Evolutionary conservation across 2,113 vertebrate species (phyloP), one percentile per base, ranked within the genome.

Genomic region (Etheostoma spectabile): DNA sequence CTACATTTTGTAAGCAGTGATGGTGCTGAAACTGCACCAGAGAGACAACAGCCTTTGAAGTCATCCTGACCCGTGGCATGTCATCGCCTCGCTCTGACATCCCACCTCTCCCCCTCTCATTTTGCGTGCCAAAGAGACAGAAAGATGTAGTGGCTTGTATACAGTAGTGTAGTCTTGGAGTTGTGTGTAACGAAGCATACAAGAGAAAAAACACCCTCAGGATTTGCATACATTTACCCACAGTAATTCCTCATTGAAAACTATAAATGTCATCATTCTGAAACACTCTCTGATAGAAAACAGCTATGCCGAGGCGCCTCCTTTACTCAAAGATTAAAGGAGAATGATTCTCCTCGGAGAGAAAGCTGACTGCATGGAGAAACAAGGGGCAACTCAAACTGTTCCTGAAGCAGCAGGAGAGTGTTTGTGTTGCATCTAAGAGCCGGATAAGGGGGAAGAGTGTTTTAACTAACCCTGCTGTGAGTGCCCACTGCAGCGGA

Each of bases 31-130:
- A 64, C 70, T 70, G 62, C 46, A 70, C 38, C n/a, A 14, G 33
- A 69, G 71, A 57, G 33, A 56, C 21, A 15, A 66, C 21, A 16
- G 80, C 82, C 88, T 90, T 90, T 93, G 89, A 91, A 93, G 90
- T 84, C 72, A 13, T 64, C 42, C 38, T 66, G 21, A 81, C 79
- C 83, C n/a, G n/a, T 70, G 55, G 71, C 77, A 24, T 74, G 75
- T 60, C 76, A 78, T 72, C 69, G 63, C 53, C n/a, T 8, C 49
- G 52, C 38, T n/a, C 76, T 78, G 64, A 74, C 69, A 57, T 45
- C 49, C 56, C 51, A 35, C 59, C 52, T 18, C 24, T 24, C 70
- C 67, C n/a, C 68, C 18, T 55, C 81, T 33, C 15, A 19, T 19
- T 53, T 51, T 66, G 16, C 12, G 11, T 49, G 57, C 22, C 46